These are phyloP conservation scores for Clanis bilineata DNA, from an alignment of 2,888 invertebrate genomes.

Conservation along the genomic window DNA sequence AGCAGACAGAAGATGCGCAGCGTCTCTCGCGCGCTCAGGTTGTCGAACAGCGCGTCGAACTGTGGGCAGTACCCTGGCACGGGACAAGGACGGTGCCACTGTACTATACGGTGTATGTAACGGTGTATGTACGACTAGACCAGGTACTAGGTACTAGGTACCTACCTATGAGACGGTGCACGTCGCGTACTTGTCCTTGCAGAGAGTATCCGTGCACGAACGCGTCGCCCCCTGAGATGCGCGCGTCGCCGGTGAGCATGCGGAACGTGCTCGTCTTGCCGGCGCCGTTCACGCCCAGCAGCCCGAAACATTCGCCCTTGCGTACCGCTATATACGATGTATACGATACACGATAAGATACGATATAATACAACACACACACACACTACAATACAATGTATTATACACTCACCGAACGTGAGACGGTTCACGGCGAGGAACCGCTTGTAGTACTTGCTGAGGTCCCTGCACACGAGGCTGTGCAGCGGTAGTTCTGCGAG, in stretches of 20 bases:
- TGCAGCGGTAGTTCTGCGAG: conserved; percentile 57
- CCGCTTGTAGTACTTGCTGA: conserved; percentile 88
- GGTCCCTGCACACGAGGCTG: conserved; percentile 84
- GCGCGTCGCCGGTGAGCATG: conserved; percentile 92
- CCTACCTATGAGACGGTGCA: conserved; percentile 82
- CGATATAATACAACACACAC: too few species aligned
- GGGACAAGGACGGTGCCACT: conserved; percentile 69
- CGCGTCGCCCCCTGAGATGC: conserved; percentile 86
- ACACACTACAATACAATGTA: conserved; percentile 34
- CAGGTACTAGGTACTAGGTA: too few species aligned
- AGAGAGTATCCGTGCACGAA: conserved; percentile 83
- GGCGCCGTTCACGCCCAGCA: conserved; percentile 92
- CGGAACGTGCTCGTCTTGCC: conserved; percentile 95
- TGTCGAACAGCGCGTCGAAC: conserved; percentile 87
- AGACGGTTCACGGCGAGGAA: conserved; percentile 90
- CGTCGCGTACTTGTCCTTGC: conserved; percentile 78
- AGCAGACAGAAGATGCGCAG: conserved; percentile 85
- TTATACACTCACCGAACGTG: conserved; percentile 66
- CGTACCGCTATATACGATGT: conserved; percentile 79
- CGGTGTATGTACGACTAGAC: not conserved
- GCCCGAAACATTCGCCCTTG: conserved; percentile 90
- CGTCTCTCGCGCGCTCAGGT: conserved; percentile 87
- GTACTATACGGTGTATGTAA: not conserved
- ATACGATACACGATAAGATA: too few species aligned
- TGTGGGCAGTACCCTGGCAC: conserved; percentile 89